Evolutionary conservation across 2,888 invertebrate species (phyloP).

Genomic region (Sussaba pulchella): DNA sequence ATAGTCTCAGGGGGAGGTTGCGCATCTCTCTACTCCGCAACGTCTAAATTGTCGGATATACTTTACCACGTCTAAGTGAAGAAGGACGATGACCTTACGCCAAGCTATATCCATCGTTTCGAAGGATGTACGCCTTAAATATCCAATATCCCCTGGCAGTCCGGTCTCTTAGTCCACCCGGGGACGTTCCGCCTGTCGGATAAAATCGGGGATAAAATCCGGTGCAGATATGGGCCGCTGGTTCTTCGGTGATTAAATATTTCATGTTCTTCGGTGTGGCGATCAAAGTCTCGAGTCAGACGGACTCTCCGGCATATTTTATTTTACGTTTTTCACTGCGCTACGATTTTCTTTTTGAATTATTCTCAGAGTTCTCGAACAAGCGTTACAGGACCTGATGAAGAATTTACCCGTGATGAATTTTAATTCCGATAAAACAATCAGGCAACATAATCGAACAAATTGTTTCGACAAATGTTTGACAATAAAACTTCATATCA

Average conservation of each 20-base stretch:
- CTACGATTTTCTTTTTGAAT: conserved; percentile 57
- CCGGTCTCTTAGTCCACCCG: conserved; percentile 27
- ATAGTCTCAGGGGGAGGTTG: conserved; percentile 74
- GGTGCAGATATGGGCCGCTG: conserved; percentile 24
- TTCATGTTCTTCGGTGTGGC: conserved; percentile 49
- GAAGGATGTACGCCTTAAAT: conserved; percentile 64
- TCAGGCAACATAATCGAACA: background rate
- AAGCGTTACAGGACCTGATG: background rate
- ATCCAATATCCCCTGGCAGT: conserved; percentile 58
- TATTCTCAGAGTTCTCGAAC: conserved; percentile 14
- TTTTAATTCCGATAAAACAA: conserved; percentile 5
- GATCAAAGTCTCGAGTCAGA: conserved; percentile 60
- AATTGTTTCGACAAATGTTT: conserved; percentile 27
- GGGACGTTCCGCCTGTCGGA: conserved; percentile 53
- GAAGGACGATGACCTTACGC: conserved; percentile 56
- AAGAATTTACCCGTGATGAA: background rate
- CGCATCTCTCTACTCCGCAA: conserved; percentile 62
- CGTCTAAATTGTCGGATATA: conserved; percentile 35
- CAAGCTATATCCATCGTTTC: conserved; percentile 46
- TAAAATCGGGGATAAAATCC: conserved; percentile 55
- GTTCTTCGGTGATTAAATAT: conserved; percentile 60
- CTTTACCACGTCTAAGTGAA: conserved; percentile 39
- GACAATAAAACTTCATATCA: conserved; percentile 43
- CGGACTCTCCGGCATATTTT: conserved; percentile 49
- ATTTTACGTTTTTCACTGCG: no score